Conservation (phyloP, 2,113 vertebrate species). For the Zingel zingel region DNA sequence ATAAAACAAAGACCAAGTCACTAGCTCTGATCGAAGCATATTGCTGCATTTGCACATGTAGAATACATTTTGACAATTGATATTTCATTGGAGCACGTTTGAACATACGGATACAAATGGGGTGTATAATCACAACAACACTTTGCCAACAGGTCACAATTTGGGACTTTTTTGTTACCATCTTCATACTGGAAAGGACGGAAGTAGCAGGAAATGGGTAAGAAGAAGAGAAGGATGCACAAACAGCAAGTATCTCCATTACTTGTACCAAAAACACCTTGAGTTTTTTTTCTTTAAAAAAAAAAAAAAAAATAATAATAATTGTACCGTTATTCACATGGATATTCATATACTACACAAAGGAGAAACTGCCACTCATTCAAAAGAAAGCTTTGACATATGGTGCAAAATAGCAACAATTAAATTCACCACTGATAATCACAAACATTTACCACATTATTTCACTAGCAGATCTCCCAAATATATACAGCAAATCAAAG, state of each 20-base stretch:
- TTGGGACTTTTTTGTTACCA: constrained; percentile 32
- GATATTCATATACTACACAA: constrained; percentile 13
- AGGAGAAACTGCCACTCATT: constrained; percentile 7
- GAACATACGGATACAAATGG: constrained; percentile 31
- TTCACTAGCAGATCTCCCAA: constrained; percentile 22
- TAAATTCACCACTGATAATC: constrained; percentile 38
- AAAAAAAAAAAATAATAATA: background rate
- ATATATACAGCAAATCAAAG: constrained; percentile 5
- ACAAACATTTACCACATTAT: constrained; percentile 51
- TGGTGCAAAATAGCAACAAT: constrained; percentile 61
- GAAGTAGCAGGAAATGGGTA: constrained; percentile 27
- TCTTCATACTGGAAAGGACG: constrained; percentile 44
- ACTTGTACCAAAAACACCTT: constrained; percentile 24
- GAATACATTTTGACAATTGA: constrained; percentile 39
- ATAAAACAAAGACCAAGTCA: constrained; percentile 20
- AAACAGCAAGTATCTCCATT: constrained; percentile 16
- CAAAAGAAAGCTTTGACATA: constrained; percentile 31
- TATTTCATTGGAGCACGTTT: constrained; percentile 45
- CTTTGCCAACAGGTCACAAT: constrained; percentile 18
- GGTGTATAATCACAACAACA: background rate
- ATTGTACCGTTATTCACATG: constrained; percentile 16
- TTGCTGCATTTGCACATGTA: constrained; percentile 66
- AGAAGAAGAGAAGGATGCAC: background rate
- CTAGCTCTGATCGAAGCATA: constrained; percentile 25
- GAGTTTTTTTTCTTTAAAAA: background rate